Base-by-base conservation (phyloP, 2,113 vertebrate genomes). In the Monarcha castaneiventris region DNA sequence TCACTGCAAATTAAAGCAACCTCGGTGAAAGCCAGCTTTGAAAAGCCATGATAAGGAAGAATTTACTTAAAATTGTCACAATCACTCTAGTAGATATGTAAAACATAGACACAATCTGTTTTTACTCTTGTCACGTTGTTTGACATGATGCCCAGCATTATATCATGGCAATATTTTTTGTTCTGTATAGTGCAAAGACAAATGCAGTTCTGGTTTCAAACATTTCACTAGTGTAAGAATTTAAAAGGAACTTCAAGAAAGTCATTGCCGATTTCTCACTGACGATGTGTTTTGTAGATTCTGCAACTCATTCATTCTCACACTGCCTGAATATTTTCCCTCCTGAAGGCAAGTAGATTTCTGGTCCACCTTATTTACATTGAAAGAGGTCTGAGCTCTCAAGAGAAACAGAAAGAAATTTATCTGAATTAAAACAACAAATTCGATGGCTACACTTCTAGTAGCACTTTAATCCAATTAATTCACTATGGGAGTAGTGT, bases 1-100 rank as follows among this genome's bases (percentile, higher is more conserved):
- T 43, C 19, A 83, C 23, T 59, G 37, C 41, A 89, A 89, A 84
- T 62, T 83, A 67, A 80, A 62, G 48, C 73, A 73, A 37, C 1
- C 7, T 66, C 0, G 0, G 20, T 55, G 26, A 68, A 91, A 87
- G 22, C 0, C 41, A 63, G 13, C 3, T 62, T 61, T n/a, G 4
- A 44, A 62, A 91, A 83, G n/a, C 20, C 41, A 46, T 19, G n/a
- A 78, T 37, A 91, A 33, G 15, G 35, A 51, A 64, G 21, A 59
- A 59, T 80, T 90, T 84, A 43, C 21, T 75, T 76, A 13, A 79
- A 63, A 76, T 69, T 66, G 13, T 58, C 12, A 25, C 11, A 26
- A 43, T 76, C 4, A 2, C 7, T 37, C 13, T 5, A 49, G 25
- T 25, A 84, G n/a, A 54, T 79, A 52, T 46, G 14, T 67, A 77